phyloP scores from a whole-genome alignment of 1,140 invertebrate genomes.

The Drosophila asahinai region DNA sequence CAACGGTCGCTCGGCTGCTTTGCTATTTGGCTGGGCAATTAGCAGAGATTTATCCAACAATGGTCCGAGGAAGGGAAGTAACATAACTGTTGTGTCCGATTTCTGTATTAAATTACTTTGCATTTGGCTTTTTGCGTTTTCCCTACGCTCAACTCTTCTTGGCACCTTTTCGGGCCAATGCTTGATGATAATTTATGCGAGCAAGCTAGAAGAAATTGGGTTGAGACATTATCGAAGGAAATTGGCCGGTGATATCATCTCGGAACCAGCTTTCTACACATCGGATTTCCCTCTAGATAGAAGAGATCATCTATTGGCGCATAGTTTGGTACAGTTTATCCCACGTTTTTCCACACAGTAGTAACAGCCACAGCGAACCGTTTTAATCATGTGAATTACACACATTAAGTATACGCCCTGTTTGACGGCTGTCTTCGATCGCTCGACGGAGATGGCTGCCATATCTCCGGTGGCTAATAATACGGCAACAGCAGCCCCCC shows the following conservation, averaged over 20 bases:
- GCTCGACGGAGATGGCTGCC: conserved; percentile 42
- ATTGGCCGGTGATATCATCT: conserved; percentile 50
- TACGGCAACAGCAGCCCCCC: conserved; percentile 33
- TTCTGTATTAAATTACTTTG: conserved; percentile 39
- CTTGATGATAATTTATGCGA: conserved; percentile 40
- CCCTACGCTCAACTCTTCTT: conserved; percentile 12
- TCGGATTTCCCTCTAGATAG: conserved; percentile 27
- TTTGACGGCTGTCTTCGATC: conserved; percentile 28
- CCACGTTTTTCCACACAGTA: conserved; percentile 14
- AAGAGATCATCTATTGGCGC: conserved; percentile 10
- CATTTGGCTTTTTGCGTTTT: conserved; percentile 27
- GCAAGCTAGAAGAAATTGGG: conserved; percentile 38
- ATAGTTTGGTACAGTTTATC: conserved; percentile 40
- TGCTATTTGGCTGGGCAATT: conserved; percentile 58
- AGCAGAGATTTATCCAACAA: conserved; percentile 67
- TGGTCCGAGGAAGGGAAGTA: conserved; percentile 46
- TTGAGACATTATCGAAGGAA: conserved; percentile 50
- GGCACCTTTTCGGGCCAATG: conserved; percentile 46
- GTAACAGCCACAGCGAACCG: conserved; percentile 5
- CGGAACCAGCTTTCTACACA: conserved; percentile 40
- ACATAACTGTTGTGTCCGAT: conserved; percentile 47
- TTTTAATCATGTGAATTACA: conserved; percentile 39
- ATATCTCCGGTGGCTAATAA: conserved; percentile 51
- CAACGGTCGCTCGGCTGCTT: conserved; percentile 29
- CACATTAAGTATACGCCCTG: conserved; percentile 51